Evolutionary conservation across 1,140 invertebrate species (phyloP).

Genomic region (Hypsibius dujardini): DNA sequence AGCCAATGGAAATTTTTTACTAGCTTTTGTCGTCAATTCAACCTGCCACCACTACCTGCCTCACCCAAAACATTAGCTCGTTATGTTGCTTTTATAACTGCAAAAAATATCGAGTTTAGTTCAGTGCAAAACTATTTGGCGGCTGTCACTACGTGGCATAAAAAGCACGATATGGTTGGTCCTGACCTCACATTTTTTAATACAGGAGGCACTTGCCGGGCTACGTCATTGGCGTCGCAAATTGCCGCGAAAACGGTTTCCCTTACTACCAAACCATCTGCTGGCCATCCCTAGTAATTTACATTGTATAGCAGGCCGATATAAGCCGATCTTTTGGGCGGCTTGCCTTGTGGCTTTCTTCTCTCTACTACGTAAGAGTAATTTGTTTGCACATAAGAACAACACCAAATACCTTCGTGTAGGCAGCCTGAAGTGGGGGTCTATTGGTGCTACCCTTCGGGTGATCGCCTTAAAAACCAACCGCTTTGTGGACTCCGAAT

Average conservation of each 20-base stretch:
- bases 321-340: background rate
- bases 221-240: background rate
- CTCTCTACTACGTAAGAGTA: background rate
- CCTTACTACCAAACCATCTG: background rate
- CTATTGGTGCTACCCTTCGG: background rate
- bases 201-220: background rate
- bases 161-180: background rate
- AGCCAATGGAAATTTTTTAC: background rate
- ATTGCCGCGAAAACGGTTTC: background rate
- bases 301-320: background rate
- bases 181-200: background rate
- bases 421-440: background rate
- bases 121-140: background rate
- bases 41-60: background rate
- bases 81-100: background rate
- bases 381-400: background rate
- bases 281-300: background rate
- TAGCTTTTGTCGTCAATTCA: background rate
- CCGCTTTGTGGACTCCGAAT: background rate
- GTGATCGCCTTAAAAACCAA: background rate
- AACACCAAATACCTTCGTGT: background rate
- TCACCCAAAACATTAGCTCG: background rate
- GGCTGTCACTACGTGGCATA: background rate
- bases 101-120: background rate
- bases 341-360: background rate